Evolutionary conservation across 2,113 vertebrate species (phyloP).

Genomic region (Zeus faber): DNA sequence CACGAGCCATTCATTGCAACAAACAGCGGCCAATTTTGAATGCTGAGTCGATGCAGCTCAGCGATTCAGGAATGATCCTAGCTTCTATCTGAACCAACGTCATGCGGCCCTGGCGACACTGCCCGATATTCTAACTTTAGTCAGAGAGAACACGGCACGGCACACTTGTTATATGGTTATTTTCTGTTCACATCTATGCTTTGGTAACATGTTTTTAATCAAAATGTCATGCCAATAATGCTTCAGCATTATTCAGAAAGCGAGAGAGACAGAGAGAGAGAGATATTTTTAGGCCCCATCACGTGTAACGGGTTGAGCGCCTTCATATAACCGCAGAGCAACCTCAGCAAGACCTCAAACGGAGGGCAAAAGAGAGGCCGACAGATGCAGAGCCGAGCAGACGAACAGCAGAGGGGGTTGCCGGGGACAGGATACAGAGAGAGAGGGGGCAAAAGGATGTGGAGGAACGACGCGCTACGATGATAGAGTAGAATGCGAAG

Average conservation of each 20-base stretch:
- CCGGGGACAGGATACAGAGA: too few relatives aligned
- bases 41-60: slow-evolving; percentile 51
- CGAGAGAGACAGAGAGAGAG: background rate
- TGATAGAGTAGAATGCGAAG: slow-evolving; percentile 22
- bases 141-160: too few relatives aligned
- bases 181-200: too few relatives aligned
- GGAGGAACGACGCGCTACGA: slow-evolving; percentile 29
- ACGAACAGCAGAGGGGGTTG: too few relatives aligned
- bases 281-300: too few relatives aligned
- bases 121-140: too few relatives aligned
- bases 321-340: too few relatives aligned
- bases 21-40: slow-evolving; percentile 19
- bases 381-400: slow-evolving; percentile 1
- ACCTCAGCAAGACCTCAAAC: slow-evolving; percentile 1
- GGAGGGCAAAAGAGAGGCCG: background rate
- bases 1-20: slow-evolving; percentile 19
- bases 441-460: slow-evolving; percentile 35
- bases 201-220: too few relatives aligned
- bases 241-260: slow-evolving; percentile 35
- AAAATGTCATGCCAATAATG: too few relatives aligned
- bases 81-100: slow-evolving; percentile 21
- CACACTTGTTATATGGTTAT: too few relatives aligned
- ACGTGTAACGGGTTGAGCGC: too few relatives aligned
- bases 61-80: slow-evolving; percentile 42
- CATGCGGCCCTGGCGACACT: too few relatives aligned